phyloP scores from a whole-genome alignment of 2,888 invertebrate genomes.

The Aleiodes testaceus region DNA sequence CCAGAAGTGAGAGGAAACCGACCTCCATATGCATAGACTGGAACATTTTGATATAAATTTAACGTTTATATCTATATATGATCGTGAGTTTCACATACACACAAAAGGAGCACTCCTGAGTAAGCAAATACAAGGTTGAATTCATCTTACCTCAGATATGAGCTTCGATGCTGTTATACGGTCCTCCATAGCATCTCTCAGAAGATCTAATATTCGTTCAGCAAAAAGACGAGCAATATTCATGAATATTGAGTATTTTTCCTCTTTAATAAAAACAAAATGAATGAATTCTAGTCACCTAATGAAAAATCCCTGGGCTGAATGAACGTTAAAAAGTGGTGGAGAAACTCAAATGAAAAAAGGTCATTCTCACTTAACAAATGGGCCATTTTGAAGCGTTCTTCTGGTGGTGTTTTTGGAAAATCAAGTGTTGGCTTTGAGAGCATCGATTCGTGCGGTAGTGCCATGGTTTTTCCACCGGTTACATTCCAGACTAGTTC shows the following conservation, averaged over 20 bases:
- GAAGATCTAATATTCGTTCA: slow-evolving; percentile 64
- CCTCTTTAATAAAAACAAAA: background rate
- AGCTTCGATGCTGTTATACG: slow-evolving; percentile 66
- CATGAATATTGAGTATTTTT: slow-evolving; percentile 22
- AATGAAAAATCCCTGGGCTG: slow-evolving; percentile 80
- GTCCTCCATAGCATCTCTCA: slow-evolving; percentile 70
- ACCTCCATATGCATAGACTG: slow-evolving; percentile 83
- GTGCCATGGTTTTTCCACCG: slow-evolving; percentile 59
- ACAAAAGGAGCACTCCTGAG: slow-evolving; percentile 28
- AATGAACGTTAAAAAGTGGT: slow-evolving; percentile 77
- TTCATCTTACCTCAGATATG: slow-evolving; percentile 66
- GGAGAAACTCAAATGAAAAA: slow-evolving; percentile 79
- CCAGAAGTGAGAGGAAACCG: slow-evolving; percentile 79
- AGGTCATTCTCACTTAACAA: slow-evolving; percentile 78
- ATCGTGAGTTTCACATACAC: slow-evolving; percentile 32
- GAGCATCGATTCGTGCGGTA: slow-evolving; percentile 60
- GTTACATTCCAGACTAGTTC: slow-evolving; percentile 58
- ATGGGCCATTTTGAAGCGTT: slow-evolving; percentile 69
- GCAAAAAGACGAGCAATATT: background rate
- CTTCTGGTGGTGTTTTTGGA: slow-evolving; percentile 61
- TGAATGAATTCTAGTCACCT: slow-evolving; percentile 73
- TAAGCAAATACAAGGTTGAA: slow-evolving; percentile 24
- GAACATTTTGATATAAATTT: slow-evolving; percentile 59
- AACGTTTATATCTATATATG: slow-evolving; percentile 39
- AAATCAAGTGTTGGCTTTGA: slow-evolving; percentile 61